Evolutionary conservation across 2,888 invertebrate genomes (phyloP).

Genomic region (Strigamia maritima): DNA sequence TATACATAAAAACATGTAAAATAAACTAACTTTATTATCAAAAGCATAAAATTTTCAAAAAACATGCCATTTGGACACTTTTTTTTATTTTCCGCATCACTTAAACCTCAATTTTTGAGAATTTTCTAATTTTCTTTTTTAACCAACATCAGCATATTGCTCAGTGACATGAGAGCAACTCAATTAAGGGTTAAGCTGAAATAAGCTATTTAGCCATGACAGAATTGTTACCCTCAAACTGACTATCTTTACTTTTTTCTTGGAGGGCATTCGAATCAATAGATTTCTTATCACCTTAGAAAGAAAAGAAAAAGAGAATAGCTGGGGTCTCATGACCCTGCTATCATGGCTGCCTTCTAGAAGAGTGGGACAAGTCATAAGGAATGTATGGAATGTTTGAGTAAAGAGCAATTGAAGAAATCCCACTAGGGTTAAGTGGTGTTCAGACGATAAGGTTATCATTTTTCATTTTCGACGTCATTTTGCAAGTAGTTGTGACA

Average conservation of each 20-base stretch:
- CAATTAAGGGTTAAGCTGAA: slow-evolving; percentile 19
- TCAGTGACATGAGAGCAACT: not conserved
- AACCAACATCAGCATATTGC: not conserved
- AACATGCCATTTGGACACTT: not conserved
- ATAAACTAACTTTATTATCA: not conserved
- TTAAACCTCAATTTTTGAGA: not conserved
- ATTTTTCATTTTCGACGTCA: slow-evolving; percentile 8
- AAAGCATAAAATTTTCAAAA: not conserved
- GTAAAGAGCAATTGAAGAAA: slow-evolving; percentile 9
- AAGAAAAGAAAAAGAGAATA: not conserved
- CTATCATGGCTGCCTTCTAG: not conserved
- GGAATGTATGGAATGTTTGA: slow-evolving; percentile 9
- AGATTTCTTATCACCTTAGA: not conserved
- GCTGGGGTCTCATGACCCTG: slow-evolving; percentile 13
- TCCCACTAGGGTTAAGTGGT: not conserved
- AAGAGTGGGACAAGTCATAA: not conserved
- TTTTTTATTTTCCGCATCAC: not conserved
- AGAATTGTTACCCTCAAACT: not conserved
- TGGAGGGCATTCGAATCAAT: slow-evolving; percentile 9
- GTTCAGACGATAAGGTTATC: not conserved
- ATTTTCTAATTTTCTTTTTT: not conserved
- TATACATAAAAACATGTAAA: not conserved
- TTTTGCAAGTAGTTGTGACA: not conserved
- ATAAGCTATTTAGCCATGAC: too few relatives aligned
- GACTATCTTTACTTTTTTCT: not conserved